phyloP scores from a whole-genome alignment of 64 coral and sea anemone species.

The Montipora sp. region DNA sequence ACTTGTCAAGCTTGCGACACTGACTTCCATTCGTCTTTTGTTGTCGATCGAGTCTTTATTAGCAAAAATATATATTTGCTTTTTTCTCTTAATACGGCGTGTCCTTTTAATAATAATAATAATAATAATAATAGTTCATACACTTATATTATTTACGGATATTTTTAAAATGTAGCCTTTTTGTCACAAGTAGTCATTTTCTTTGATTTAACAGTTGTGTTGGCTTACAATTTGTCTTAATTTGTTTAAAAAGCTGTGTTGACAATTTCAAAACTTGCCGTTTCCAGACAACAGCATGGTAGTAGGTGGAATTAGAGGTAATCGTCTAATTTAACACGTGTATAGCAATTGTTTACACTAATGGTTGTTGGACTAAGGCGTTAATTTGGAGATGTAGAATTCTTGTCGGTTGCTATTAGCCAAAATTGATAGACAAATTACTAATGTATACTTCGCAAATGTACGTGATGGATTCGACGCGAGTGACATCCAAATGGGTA shows the following conservation, averaged over 20 bases:
- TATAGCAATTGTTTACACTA: not conserved
- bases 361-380: not conserved
- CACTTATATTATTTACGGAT: too few relatives aligned
- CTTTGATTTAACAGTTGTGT: not conserved
- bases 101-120: too few relatives aligned
- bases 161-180: not conserved
- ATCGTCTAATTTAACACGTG: not conserved
- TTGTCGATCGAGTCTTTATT: too few relatives aligned
- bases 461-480: not conserved
- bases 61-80: too few relatives aligned
- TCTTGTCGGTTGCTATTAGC: conserved; percentile 2
- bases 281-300: not conserved
- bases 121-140: too few relatives aligned
- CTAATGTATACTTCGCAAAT: not conserved
- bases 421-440: not conserved
- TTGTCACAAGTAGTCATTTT: not conserved
- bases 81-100: too few relatives aligned
- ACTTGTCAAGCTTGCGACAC: not conserved
- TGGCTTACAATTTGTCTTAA: not conserved
- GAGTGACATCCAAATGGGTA: too few relatives aligned
- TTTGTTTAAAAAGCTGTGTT: conserved; percentile 40
- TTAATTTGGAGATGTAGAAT: conserved; percentile 2
- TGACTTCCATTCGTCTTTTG: not conserved
- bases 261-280: conserved; percentile 11
- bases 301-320: not conserved